Evolutionary conservation across 2,888 invertebrate species (phyloP).

Genomic region (Meghimatium bilineatum): DNA sequence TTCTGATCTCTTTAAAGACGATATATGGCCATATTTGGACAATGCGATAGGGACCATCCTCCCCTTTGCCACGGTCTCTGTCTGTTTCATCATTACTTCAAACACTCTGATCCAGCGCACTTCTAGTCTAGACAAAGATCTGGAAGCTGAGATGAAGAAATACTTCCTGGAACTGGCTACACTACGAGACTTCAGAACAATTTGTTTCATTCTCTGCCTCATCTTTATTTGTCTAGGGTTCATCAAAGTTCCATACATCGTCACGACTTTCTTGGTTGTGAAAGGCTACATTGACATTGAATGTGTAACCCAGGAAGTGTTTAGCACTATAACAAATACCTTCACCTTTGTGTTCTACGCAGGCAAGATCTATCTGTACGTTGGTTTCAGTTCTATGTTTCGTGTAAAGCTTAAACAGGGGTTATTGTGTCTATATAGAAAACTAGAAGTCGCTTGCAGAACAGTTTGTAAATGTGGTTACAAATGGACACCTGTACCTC

Average conservation of each 20-base stretch:
- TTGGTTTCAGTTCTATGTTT: conserved; percentile 61
- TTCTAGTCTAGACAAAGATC: conserved; percentile 29
- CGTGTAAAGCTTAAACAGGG: conserved; percentile 54
- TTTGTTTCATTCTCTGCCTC: conserved; percentile 51
- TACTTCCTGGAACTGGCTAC: conserved; percentile 68
- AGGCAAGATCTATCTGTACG: conserved; percentile 65
- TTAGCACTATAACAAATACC: conserved; percentile 53
- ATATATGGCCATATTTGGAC: conserved; percentile 70
- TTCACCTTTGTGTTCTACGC: conserved; percentile 61
- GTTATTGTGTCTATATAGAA: neutral
- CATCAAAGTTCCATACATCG: conserved; percentile 39
- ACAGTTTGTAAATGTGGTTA: conserved; percentile 19
- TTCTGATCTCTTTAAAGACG: conserved; percentile 63
- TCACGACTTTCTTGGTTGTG: conserved; percentile 46
- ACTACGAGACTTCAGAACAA: conserved; percentile 59
- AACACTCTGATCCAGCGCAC: conserved; percentile 34
- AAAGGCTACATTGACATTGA: conserved; percentile 42
- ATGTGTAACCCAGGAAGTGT: conserved; percentile 46
- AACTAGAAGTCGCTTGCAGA: conserved; percentile 25
- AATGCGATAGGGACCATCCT: conserved; percentile 64
- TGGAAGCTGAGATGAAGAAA: conserved; percentile 59
- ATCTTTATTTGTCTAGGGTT: conserved; percentile 51
- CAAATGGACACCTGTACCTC: conserved; percentile 16
- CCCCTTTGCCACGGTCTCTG: conserved; percentile 63
- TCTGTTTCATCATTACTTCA: conserved; percentile 58